Evolutionary conservation across 1,140 invertebrate species (phyloP).

Genomic region (Cyrtorhinus lividipennis): DNA sequence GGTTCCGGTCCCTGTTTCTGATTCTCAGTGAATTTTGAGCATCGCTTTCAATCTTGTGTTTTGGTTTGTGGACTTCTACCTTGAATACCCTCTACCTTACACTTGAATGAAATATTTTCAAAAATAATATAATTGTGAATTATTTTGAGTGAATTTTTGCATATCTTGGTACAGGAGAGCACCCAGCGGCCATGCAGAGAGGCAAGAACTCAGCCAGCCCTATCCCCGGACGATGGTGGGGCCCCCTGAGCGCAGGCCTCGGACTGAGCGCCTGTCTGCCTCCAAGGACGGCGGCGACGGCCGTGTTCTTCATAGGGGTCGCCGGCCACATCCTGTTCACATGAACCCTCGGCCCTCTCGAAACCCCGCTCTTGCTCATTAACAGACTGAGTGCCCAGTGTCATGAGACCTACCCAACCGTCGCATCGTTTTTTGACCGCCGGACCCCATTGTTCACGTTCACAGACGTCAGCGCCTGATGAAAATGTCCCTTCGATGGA

Average conservation of each 20-base stretch:
- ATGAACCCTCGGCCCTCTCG: constrained; percentile 18
- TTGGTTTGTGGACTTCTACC: too few relatives aligned
- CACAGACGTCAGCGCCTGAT: too few relatives aligned
- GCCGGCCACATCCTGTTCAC: constrained; percentile 21
- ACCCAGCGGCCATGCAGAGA: constrained; percentile 39
- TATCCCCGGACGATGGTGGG: constrained; percentile 34
- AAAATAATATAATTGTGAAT: too few relatives aligned
- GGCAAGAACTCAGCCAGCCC: constrained; percentile 37
- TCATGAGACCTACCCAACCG: neutral
- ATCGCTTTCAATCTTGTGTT: too few relatives aligned
- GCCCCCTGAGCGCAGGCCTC: constrained; percentile 34
- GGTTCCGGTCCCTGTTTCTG: too few relatives aligned
- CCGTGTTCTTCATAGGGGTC: constrained; percentile 19
- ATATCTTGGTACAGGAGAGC: constrained; percentile 32
- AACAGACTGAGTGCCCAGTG: constrained; percentile 14
- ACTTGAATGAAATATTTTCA: too few relatives aligned
- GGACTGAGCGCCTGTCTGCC: constrained; percentile 32
- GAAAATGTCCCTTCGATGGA: neutral
- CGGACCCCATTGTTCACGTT: too few relatives aligned
- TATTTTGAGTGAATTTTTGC: too few relatives aligned
- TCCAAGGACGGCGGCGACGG: constrained; percentile 19
- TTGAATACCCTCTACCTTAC: too few relatives aligned
- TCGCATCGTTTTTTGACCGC: too few relatives aligned
- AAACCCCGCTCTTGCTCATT: constrained; percentile 5
- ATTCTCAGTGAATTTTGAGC: too few relatives aligned